phyloP scores from a whole-genome alignment of 2,888 invertebrate genomes.

The Diplolepis rosae region DNA sequence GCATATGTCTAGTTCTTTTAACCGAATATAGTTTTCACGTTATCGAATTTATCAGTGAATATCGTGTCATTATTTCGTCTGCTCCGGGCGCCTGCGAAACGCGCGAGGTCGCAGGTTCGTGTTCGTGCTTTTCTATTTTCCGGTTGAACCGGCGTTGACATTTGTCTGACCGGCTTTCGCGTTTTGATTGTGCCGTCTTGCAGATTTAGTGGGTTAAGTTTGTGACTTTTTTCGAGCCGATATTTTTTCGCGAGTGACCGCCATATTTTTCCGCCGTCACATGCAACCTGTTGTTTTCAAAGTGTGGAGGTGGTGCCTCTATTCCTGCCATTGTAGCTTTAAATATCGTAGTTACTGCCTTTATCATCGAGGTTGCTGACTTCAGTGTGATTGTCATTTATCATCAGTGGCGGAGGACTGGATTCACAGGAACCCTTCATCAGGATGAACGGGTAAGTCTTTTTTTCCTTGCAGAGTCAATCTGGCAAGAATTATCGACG shows the following conservation, averaged over 20 bases:
- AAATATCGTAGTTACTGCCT: conserved; percentile 29
- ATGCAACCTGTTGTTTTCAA: conserved; percentile 68
- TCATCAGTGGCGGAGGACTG: conserved; percentile 1
- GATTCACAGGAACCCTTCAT: conserved; percentile 39
- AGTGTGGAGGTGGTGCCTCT: conserved; percentile 53
- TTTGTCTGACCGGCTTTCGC: conserved; percentile 2
- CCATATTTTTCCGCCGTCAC: conserved; percentile 57
- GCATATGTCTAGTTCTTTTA: background rate
- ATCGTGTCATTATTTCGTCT: conserved; percentile 9
- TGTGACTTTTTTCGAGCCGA: conserved; percentile 9
- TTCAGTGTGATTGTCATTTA: background rate
- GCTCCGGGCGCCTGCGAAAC: background rate
- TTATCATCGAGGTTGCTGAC: conserved; percentile 9
- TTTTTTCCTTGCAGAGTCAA: conserved; percentile 41
- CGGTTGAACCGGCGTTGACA: conserved; percentile 13
- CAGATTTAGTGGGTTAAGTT: conserved; percentile 34
- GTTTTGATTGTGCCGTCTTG: conserved; percentile 8
- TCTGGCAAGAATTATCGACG: conserved; percentile 55
- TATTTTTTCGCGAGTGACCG: conserved; percentile 43
- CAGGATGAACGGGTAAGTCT: conserved; percentile 71
- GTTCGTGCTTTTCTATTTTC: background rate
- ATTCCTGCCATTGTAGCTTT: conserved; percentile 38
- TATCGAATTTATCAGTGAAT: background rate
- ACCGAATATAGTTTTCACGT: background rate
- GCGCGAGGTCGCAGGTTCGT: background rate